phyloP scores from a whole-genome alignment of 1,140 invertebrate genomes.

The Apis florea region DNA sequence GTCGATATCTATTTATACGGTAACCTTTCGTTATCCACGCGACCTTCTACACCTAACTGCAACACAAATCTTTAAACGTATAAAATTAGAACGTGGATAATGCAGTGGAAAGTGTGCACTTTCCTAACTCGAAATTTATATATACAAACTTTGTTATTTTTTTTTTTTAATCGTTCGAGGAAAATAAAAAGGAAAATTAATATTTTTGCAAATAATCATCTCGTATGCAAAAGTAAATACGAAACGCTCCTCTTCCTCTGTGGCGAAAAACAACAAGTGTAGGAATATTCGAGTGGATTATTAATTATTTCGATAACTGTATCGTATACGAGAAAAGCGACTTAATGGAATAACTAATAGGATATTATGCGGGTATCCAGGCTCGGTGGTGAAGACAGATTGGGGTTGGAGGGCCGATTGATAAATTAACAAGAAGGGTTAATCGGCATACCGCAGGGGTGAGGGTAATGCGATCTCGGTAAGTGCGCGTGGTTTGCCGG shows the following conservation, averaged over 20 bases:
- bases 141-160: no score
- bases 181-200: no score
- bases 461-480: constrained; percentile 74
- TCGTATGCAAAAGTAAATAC: no score
- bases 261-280: no score
- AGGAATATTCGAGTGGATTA: neutral
- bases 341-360: constrained; percentile 20
- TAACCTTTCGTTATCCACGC: constrained; percentile 39
- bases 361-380: constrained; percentile 22
- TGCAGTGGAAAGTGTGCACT: neutral
- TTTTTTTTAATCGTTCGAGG: no score
- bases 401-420: constrained; percentile 22
- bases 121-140: neutral
- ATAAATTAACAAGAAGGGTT: constrained; percentile 60
- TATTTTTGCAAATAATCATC: no score
- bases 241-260: neutral
- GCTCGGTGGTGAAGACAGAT: constrained; percentile 8
- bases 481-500: constrained; percentile 73
- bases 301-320: neutral
- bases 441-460: constrained; percentile 74
- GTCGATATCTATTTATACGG: constrained; percentile 50
- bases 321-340: neutral
- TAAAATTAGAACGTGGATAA: constrained; percentile 21
- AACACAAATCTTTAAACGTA: neutral
- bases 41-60: constrained; percentile 22